Base-by-base conservation (phyloP, 2,797 vertebrate species). In the Loris lydekkerianus region DNA sequence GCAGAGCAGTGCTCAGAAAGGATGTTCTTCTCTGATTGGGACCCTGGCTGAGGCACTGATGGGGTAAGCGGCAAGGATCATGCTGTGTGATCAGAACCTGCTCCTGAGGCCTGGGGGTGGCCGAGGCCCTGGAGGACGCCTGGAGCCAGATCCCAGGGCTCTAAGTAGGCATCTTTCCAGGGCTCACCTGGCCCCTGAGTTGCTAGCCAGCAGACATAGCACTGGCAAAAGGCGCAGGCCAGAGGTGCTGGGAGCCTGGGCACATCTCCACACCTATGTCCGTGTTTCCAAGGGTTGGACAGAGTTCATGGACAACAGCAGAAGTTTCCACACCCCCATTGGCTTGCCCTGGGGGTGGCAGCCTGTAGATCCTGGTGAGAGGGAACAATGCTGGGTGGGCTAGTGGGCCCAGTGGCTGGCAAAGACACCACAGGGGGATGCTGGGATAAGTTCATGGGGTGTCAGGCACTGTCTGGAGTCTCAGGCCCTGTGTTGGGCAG, bases 141-240 rank as follows among this genome's bases (percentile, higher is more conserved):
- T 8, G n/a, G 37, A 87, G 7, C 8, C 10, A 27, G 53, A 53
- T 2, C 10, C 11, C 5, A 0, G 29, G n/a, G 13, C 34, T 23
- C 18, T 17, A 5, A 31, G 46, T 11, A 21, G 13, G 15, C 10
- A 40, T 23, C 34, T 46, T 0, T 31, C 27, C 0, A 4, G 49
- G 1, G 37, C 72, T 3, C 1, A 11, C 29, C 0, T 5, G 14
- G 15, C 3, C 11, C 0, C 6, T 0, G 0, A 11, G 23, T 46
- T 31, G 0, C 73, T 2, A 0, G 0, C 58, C 14, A 4, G 8
- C 49, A 2, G 4, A 4, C 2, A 4, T 11, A 1, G 8, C 1
- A 0, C 2, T 23, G 1, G 46, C 27, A 17, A 4, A 46, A 21
- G 72, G 72, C 37, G 25, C 6, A 43, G 72, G 72, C 11, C 15